Evolutionary conservation across 64 coral and sea anemone species (phyloP).

Genomic region (Stylophora pistillata): DNA sequence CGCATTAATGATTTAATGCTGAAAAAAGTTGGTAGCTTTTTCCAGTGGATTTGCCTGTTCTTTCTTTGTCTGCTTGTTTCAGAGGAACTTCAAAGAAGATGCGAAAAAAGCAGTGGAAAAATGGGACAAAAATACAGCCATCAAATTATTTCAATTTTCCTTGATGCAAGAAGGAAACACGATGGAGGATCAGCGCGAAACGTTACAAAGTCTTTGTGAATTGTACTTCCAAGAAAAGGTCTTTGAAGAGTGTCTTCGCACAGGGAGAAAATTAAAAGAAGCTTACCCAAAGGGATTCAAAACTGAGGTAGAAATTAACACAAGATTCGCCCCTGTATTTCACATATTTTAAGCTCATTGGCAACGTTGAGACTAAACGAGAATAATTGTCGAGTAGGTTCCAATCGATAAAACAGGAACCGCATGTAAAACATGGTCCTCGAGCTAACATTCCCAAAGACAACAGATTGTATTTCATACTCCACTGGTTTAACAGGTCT

Average conservation of each 20-base stretch:
- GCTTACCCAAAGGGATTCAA: background rate
- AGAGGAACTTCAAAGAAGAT: background rate
- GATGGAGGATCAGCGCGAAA: background rate
- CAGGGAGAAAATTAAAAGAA: background rate
- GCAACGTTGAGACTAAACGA: no score
- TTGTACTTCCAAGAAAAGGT: slow-evolving; percentile 22
- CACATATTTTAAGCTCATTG: no score
- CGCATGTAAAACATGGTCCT: no score
- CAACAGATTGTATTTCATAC: no score
- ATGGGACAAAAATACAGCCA: background rate
- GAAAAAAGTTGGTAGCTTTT: no score
- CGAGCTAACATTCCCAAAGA: no score
- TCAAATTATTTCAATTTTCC: background rate
- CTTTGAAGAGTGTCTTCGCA: background rate
- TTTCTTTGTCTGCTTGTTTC: background rate
- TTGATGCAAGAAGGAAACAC: background rate
- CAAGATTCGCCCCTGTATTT: no score
- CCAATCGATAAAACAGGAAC: no score
- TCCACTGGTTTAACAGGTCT: no score
- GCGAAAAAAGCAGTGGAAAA: background rate
- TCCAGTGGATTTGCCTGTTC: no score
- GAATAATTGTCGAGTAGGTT: no score
- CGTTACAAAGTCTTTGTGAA: background rate
- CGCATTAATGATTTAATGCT: no score
- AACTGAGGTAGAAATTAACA: background rate